Evolutionary conservation across 23 tunicate genomes (phyloP), one percentile per base, ranked within the genome.

Genomic region (Phallusia fumigata): DNA sequence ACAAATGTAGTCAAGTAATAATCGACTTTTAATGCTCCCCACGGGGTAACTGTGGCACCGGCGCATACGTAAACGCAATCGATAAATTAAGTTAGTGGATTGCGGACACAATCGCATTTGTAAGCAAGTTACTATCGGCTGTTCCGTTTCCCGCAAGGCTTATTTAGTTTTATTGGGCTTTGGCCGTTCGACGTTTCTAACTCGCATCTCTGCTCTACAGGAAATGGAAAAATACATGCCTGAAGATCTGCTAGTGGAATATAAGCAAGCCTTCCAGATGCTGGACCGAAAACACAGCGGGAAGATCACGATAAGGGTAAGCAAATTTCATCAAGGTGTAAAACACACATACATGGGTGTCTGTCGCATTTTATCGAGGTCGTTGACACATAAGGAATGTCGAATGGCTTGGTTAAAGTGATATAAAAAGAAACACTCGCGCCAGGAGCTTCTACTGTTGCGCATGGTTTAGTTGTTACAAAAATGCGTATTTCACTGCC

Each of bases 241-340:
- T 5, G 40, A 32, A 11, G 77, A 74, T 11, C 19, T 74, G 16
- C 77, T 74, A 1, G 35, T 32, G 30, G 77, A 74, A 19, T 74
- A 74, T 16, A 74, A 74, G 30, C 36, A 74, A 74, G 77, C 77
- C 30, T 74, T 74, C 77, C 77, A 74, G 40, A 74, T 74, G 40
- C 44, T 74, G 77, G 77, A 74, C 34, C 13, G 77, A 74, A 74
- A 19, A 74, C 13, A 74, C 77, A 74, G 5, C 35, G 77, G 77
- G 19, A 74, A 74, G 40, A 74, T 74, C 77, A 32, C 77, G 40
- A 32, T 74, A 74, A 74, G 77, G 77, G 77, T 74, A 74, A 74
- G 77, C 47, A 40, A 40, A 40, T 40, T 40, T 40, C 47, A 40
- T 3, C 47, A 10, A 5, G 5, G 47, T 40, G 47, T 40, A 40